Percentiles rank a stretch among this genome's conserved stretches.
Conservation (phyloP, 2,888 invertebrate species). For the Diarsia rubi region DNA sequence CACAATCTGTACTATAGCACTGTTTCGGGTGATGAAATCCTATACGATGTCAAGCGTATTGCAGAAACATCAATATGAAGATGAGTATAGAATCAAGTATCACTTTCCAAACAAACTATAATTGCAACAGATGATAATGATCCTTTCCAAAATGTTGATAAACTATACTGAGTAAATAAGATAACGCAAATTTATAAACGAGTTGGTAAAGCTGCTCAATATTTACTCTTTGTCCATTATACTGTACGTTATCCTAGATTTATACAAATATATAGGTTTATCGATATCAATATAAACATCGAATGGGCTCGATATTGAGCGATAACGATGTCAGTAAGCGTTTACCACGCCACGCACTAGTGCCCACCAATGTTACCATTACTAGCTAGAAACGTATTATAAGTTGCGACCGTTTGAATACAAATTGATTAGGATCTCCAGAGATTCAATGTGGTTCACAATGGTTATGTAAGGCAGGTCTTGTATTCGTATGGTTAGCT, state of each 20-base stretch:
- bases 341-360: slow-evolving; percentile 53
- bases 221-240: slow-evolving; percentile 13
- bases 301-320: slow-evolving; percentile 44
- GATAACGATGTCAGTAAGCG: slow-evolving; percentile 53
- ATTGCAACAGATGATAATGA: slow-evolving; percentile 4
- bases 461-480: slow-evolving; percentile 64
- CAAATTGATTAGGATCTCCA: slow-evolving; percentile 57
- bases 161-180: slow-evolving; percentile 15
- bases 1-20: not conserved
- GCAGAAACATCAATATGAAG: not conserved
- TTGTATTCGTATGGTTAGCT: slow-evolving; percentile 44
- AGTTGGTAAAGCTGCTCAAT: not conserved
- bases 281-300: slow-evolving; percentile 42
- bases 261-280: slow-evolving; percentile 31
- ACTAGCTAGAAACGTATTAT: slow-evolving; percentile 47
- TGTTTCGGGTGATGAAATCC: not conserved
- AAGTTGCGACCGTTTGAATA: slow-evolving; percentile 51
- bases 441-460: slow-evolving; percentile 56
- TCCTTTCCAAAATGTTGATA: slow-evolving; percentile 14
- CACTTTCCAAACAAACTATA: not conserved
- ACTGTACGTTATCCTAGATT: slow-evolving; percentile 3
- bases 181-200: slow-evolving; percentile 17
- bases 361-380: slow-evolving; percentile 44
- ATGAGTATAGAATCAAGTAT: not conserved
- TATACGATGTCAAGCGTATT: not conserved